Evolutionary conservation across 2,888 invertebrate genomes (phyloP), one percentile per base, ranked within the genome.

Genomic region (Sphaerophoria rueppellii): DNA sequence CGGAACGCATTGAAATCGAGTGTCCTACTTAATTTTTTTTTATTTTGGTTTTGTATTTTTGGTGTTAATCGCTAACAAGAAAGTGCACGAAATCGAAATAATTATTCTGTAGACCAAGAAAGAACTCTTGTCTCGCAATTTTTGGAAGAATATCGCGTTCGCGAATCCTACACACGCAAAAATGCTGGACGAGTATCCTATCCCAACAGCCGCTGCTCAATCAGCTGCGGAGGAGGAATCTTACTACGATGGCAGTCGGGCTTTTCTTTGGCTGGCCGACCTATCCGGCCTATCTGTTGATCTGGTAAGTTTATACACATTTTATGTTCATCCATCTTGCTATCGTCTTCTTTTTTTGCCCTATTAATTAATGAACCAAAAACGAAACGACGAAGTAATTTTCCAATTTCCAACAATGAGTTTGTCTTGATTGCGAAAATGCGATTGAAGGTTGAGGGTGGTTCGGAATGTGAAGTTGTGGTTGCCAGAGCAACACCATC

Each of bases 241-340:
- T 57, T 85, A 93, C 88, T 96, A 96, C 90, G 94, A 95, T 90
- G 96, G 96, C 79, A 95, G 95, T 90, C 94, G 94, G 89, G 90
- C 94, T 80, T 96, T 97, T 91, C 90, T 93, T 82, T 95, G 95
- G 93, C 89, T 96, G 81, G 94, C 96, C 43, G 94, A 94, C 88
- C 93, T 93, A 89, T 92, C 94, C 87, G 95, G 95, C 85, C 93
- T 97, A 87, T 95, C 96, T 69, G 94, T 96, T 89, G 96, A 97
- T 93, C 94, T 96, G 93, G 96, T 96, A 93, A 94, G 94, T 93
- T 37, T 35, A 12, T 4, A 88, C n/a, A 12, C 52, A 16, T 14
- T 50, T 71, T 69, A 55, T 61, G n/a, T 16, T 37, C 24, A 2
- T 24, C 4, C 14, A 9, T 12, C 12, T 16, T 24, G 12, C 12